phyloP scores from a whole-genome alignment of 2,113 vertebrate genomes.

The Archocentrus centrarchus region DNA sequence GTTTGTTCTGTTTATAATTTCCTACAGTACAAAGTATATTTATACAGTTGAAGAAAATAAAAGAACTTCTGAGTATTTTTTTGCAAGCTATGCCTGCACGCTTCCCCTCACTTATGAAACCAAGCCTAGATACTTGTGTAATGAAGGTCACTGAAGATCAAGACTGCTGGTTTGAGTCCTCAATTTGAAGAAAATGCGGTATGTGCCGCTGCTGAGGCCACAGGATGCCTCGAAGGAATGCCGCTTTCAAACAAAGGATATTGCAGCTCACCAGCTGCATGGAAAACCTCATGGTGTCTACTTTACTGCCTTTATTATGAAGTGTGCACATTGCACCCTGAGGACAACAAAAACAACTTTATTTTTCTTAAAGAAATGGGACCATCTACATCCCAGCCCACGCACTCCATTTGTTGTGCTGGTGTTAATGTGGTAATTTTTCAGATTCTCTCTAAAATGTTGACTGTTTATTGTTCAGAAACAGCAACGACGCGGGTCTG shows the following conservation, averaged over 20 bases:
- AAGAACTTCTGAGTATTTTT: background rate
- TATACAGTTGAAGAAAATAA: background rate
- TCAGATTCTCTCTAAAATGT: conserved; percentile 1
- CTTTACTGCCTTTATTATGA: background rate
- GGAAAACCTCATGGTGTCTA: conserved; percentile 28
- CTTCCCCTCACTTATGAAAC: background rate
- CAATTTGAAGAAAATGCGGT: conserved; percentile 11
- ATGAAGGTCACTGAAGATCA: background rate
- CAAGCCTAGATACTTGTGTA: background rate
- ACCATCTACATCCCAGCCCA: background rate
- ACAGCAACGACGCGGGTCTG: background rate
- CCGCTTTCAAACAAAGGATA: conserved; percentile 43
- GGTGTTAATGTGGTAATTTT: conserved; percentile 29
- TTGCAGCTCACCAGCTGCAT: conserved; percentile 52
- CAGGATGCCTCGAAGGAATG: conserved; percentile 44
- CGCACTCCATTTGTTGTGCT: background rate
- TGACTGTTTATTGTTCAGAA: conserved; percentile 9
- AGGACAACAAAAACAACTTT: background rate
- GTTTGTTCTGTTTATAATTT: background rate
- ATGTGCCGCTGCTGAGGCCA: conserved; percentile 9
- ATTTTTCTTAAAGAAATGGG: background rate
- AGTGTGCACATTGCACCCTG: background rate
- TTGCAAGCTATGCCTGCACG: background rate
- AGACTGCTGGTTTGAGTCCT: conserved; percentile 6
- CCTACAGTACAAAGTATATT: background rate